Evolutionary conservation across 2,888 invertebrate genomes (phyloP), one percentile per base, ranked within the genome.

Genomic region (Hyles lineata): DNA sequence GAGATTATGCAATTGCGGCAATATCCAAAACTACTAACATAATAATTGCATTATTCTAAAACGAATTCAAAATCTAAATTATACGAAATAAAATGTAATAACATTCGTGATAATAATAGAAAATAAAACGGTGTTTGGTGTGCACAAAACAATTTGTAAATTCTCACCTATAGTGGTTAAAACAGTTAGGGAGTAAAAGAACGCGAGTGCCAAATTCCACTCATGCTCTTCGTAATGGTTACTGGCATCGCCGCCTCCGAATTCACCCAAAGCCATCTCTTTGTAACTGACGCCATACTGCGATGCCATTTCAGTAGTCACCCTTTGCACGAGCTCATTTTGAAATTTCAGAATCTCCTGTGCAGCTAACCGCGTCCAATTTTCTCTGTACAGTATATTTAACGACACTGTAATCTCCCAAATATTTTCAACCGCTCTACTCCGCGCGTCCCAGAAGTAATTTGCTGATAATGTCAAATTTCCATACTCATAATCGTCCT

Each of bases 171-270:
- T 97, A 76, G 98, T 99, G 70, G 98, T 99, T 83, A 99, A 96
- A 78, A 99, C 98, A 58, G 99, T 99, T 80, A 99, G 96, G 29
- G 98, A 98, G 93, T 99, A 99, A 83, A 99, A 96, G 93, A 99
- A 99, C 72, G 99, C 98, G 85, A 97, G 96, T 73, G 98, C 97
- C 89, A 98, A 97, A 89, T 97, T 98, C 98, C 98, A 98, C 89
- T 98, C 97, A 88, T 97, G 96, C 81, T 96, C 96, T 79, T 95
- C 93, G 79, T 92, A 91, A 90, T 94, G 89, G 89, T 92, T 89
- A 79, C 87, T 85, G 79, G 90, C 80, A 84, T 91, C 91, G 78
- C 82, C 85, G 60, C 88, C 90, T 75, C 89, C 90, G 72, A 91
- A 93, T 85, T 93, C 95, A 9, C 94, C 95, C 8, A 95, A 84